These are phyloP conservation scores for Protaetia brevitarsis DNA, from an alignment of 1,140 invertebrate genomes.

Conservation along the genomic window DNA sequence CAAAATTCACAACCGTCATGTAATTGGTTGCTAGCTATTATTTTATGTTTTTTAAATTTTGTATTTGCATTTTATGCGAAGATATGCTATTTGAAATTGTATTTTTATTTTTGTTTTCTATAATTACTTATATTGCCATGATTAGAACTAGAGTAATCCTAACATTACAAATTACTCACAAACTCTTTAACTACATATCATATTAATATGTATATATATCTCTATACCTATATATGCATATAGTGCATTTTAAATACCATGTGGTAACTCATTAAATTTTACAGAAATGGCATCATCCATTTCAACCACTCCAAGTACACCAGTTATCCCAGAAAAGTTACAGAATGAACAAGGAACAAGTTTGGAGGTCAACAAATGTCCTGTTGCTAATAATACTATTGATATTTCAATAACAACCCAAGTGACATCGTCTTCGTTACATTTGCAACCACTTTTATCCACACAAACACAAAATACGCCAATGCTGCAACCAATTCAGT, in stretches of 20 bases:
- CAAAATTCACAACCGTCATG: conserved; percentile 34
- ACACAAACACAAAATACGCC: conserved; percentile 26
- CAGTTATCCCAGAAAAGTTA: conserved; percentile 5
- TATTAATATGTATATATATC: too few species aligned
- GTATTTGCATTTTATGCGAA: background rate
- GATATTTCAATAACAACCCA: conserved; percentile 35
- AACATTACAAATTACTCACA: conserved; percentile 4
- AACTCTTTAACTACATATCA: conserved; percentile 1
- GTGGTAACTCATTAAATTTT: conserved; percentile 27
- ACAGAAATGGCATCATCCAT: conserved; percentile 41
- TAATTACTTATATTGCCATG: background rate
- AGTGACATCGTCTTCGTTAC: conserved; percentile 25
- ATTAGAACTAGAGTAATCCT: background rate
- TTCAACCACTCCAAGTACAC: background rate
- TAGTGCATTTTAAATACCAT: conserved; percentile 20
- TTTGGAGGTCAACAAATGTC: conserved; percentile 25
- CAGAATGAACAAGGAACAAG: background rate
- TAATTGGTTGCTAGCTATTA: conserved; percentile 28
- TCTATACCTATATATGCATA: too few species aligned
- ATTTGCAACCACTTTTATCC: conserved; percentile 22
- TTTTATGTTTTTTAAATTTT: conserved; percentile 21
- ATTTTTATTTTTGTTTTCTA: background rate
- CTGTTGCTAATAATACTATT: conserved; percentile 34
- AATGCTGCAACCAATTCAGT: conserved; percentile 24
- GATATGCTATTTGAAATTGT: background rate